Percentiles rank a stretch among this genome's conserved stretches.
phyloP scores from a whole-genome alignment of 2,888 invertebrate genomes.

The Netelia inedita region DNA sequence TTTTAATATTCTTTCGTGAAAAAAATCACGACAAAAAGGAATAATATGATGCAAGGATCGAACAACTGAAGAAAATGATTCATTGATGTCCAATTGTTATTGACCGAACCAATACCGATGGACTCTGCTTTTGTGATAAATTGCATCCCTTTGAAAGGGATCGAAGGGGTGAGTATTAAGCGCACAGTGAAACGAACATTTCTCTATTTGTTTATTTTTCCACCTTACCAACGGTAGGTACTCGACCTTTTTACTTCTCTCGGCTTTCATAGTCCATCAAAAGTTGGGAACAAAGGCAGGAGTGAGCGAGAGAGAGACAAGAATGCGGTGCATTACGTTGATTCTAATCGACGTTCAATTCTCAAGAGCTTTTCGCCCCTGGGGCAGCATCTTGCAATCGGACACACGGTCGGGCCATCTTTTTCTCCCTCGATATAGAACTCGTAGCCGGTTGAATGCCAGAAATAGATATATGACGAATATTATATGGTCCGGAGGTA shows the following conservation, averaged over 20 bases:
- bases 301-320: conserved; percentile 27
- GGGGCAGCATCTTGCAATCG: conserved; percentile 45
- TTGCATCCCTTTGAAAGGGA: conserved; percentile 49
- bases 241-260: conserved; percentile 14
- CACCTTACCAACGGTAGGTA: conserved; percentile 31
- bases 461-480: background rate
- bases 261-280: background rate
- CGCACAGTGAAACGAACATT: conserved; percentile 7
- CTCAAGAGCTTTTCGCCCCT: conserved; percentile 47
- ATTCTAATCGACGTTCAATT: conserved; percentile 60
- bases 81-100: conserved; percentile 36
- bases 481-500: conserved; percentile 7
- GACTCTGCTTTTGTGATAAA: conserved; percentile 49
- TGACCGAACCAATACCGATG: conserved; percentile 29
- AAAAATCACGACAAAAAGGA: conserved; percentile 1
- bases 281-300: background rate
- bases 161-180: background rate
- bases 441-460: background rate
- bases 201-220: conserved; percentile 27
- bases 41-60: conserved; percentile 35
- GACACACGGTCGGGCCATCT: background rate
- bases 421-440: background rate
- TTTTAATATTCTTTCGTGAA: conserved; percentile 1
- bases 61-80: conserved; percentile 17
- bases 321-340: conserved; percentile 59